Evolutionary conservation across 2,113 vertebrate genomes (phyloP).

Genomic region (Accipiter cooperii): DNA sequence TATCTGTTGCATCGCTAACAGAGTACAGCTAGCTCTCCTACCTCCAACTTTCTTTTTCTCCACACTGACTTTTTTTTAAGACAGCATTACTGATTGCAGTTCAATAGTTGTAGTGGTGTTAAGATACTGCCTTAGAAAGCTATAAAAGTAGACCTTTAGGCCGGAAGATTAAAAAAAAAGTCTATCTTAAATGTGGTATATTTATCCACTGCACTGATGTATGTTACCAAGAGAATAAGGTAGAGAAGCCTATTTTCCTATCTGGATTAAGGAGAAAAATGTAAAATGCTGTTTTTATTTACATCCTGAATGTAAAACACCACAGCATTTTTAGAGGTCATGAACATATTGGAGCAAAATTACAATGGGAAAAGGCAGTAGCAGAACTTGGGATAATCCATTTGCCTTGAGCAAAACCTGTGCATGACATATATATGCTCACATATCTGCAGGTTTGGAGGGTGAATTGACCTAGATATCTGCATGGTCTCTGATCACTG

Average conservation of each 20-base stretch:
- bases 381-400: neutral
- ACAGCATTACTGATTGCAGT: neutral
- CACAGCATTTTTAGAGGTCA: neutral
- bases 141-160: neutral
- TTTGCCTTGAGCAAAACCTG: neutral
- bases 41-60: neutral
- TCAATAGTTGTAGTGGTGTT: neutral
- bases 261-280: neutral
- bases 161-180: neutral
- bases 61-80: neutral
- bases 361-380: neutral
- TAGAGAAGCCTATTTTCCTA: neutral
- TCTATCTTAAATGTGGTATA: neutral
- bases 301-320: neutral
- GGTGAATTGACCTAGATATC: no score
- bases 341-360: neutral
- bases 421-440: neutral
- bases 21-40: neutral
- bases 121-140: neutral
- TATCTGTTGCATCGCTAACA: neutral
- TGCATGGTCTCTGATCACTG: neutral
- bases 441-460: neutral
- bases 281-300: neutral
- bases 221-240: neutral
- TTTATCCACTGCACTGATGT: neutral